Evolutionary conservation across 2,797 vertebrate genomes (phyloP).

Genomic region (Pelobates cultripes): DNA sequence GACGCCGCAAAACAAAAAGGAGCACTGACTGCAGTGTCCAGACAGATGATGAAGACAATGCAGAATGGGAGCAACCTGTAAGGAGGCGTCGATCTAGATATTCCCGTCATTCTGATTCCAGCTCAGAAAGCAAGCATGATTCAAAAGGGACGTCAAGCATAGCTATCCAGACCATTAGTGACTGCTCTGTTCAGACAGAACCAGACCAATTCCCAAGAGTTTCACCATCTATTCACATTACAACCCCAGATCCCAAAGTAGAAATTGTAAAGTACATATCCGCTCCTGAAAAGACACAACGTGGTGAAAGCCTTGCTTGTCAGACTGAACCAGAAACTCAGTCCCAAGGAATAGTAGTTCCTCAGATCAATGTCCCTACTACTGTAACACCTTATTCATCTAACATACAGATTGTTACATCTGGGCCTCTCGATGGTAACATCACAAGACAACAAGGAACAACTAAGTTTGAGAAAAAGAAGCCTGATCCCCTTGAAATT

Average conservation of each 20-base stretch:
- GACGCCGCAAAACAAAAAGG: constrained; percentile 86
- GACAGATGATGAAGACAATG: constrained; percentile 95
- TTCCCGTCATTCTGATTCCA: constrained; percentile 86
- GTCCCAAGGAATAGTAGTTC: constrained; percentile 84
- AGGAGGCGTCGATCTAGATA: constrained; percentile 87
- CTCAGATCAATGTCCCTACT: constrained; percentile 89
- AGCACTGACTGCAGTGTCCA: constrained; percentile 96
- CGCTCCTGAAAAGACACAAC: constrained; percentile 92
- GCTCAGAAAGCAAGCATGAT: constrained; percentile 82
- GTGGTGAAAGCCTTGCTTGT: constrained; percentile 95
- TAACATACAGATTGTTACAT: constrained; percentile 89
- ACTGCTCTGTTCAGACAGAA: constrained; percentile 96
- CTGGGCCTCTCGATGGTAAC: constrained; percentile 77
- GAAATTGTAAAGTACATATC: constrained; percentile 96
- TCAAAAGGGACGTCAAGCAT: constrained; percentile 85
- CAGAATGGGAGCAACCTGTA: constrained; percentile 94
- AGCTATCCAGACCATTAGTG: constrained; percentile 94
- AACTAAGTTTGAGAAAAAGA: constrained; percentile 91
- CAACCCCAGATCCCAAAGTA: constrained; percentile 90
- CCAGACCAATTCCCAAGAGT: constrained; percentile 86
- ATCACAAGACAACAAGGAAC: constrained; percentile 77
- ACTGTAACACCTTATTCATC: constrained; percentile 93
- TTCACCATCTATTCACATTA: constrained; percentile 95
- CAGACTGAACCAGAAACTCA: constrained; percentile 94
- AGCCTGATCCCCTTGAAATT: constrained; percentile 96